phyloP scores from a whole-genome alignment of 2,113 vertebrate species.

The Gadus macrocephalus region DNA sequence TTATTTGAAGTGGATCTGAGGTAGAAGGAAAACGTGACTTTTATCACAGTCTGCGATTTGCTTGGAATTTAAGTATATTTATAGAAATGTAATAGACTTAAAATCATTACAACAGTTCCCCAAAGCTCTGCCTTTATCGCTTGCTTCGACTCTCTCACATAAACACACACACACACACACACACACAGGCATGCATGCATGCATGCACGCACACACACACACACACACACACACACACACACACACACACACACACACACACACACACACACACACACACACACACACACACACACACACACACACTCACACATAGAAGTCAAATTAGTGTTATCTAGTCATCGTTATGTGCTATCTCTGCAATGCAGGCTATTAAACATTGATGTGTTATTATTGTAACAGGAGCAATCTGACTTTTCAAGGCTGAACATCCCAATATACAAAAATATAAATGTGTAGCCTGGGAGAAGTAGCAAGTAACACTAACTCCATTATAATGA shows the following conservation, averaged over 20 bases:
- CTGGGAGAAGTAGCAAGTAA: constrained; percentile 39
- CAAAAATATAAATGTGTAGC: constrained; percentile 46
- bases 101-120: no score
- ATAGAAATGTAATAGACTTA: no score
- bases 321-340: constrained; percentile 36
- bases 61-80: no score
- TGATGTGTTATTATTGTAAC: constrained; percentile 65
- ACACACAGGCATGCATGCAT: no score
- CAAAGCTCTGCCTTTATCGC: no score
- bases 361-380: constrained; percentile 70
- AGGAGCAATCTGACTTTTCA: constrained; percentile 63
- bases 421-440: constrained; percentile 59
- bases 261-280: neutral
- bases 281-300: neutral
- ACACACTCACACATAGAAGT: constrained; percentile 20
- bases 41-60: no score
- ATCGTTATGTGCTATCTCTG: constrained; percentile 46
- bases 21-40: no score
- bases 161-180: no score
- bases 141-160: no score
- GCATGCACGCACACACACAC: no score
- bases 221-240: no score
- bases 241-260: constrained; percentile 3
- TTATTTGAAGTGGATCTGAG: no score
- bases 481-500: constrained; percentile 48